These are phyloP conservation scores for Rhadinocentrus ornatus DNA, from an alignment of 2,797 vertebrate species.

Conservation along the genomic window DNA sequence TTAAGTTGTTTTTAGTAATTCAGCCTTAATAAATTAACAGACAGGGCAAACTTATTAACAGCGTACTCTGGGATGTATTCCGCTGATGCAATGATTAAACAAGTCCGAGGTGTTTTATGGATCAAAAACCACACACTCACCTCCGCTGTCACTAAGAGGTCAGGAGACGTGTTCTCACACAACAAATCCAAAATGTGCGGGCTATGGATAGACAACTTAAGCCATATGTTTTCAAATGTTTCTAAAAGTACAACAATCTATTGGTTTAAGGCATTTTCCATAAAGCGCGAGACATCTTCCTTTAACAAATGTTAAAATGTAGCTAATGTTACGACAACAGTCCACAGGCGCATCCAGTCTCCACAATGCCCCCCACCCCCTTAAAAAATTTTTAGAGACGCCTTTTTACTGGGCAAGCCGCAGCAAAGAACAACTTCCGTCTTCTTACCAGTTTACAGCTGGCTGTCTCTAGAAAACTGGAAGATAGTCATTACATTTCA, in stretches of 20 bases:
- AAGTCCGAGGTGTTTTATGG: slow-evolving; percentile 3
- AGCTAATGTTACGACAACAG: slow-evolving; percentile 27
- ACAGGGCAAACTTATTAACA: background rate
- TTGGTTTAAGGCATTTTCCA: slow-evolving; percentile 71
- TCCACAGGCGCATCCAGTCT: slow-evolving; percentile 64
- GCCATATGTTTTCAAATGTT: background rate
- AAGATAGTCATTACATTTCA: slow-evolving; percentile 52
- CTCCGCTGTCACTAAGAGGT: slow-evolving; percentile 73
- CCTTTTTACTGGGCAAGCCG: slow-evolving; percentile 21
- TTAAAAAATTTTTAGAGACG: slow-evolving; percentile 29
- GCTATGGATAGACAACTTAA: background rate
- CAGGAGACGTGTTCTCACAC: slow-evolving; percentile 53
- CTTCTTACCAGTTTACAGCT: background rate
- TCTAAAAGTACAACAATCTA: slow-evolving; percentile 1
- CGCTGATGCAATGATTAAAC: background rate
- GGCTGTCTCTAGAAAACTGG: slow-evolving; percentile 15
- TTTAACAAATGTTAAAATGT: slow-evolving; percentile 27
- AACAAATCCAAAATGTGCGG: slow-evolving; percentile 47
- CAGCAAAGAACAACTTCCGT: slow-evolving; percentile 2
- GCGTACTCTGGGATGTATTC: background rate
- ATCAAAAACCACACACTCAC: slow-evolving; percentile 65
- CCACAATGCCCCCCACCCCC: slow-evolving; percentile 43
- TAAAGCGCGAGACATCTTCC: slow-evolving; percentile 7
- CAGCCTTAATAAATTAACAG: background rate
- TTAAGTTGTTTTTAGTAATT: background rate